Evolutionary conservation across 2,888 invertebrate species (phyloP).

Genomic region (Dorcus parallelipipedus): DNA sequence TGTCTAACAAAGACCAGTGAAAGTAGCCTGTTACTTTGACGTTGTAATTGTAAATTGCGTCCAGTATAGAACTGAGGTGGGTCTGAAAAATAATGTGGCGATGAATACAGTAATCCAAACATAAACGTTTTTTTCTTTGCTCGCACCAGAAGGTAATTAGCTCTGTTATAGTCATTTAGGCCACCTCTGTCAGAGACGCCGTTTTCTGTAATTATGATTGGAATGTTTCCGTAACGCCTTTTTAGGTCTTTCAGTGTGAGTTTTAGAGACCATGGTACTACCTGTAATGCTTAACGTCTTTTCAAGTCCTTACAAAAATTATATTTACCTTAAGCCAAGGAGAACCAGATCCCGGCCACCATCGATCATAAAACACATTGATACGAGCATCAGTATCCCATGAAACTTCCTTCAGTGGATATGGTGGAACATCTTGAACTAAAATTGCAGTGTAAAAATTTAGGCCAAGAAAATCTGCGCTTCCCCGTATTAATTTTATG

Average conservation of each 20-base stretch:
- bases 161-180: slow-evolving; percentile 8
- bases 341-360: slow-evolving; percentile 42
- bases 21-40: slow-evolving; percentile 62
- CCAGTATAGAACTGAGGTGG: slow-evolving; percentile 47
- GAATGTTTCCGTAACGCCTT: slow-evolving; percentile 6
- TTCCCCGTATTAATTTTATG: slow-evolving; percentile 54
- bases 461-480: slow-evolving; percentile 67
- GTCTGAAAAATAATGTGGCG: slow-evolving; percentile 20
- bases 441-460: slow-evolving; percentile 63
- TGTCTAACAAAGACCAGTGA: slow-evolving; percentile 73
- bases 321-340: slow-evolving; percentile 6
- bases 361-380: slow-evolving; percentile 1
- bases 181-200: slow-evolving; percentile 4
- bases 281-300: not conserved
- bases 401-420: not conserved
- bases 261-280: slow-evolving; percentile 7
- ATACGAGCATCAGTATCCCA: slow-evolving; percentile 8
- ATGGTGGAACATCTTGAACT: not conserved
- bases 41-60: slow-evolving; percentile 53
- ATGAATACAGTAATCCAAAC: not conserved
- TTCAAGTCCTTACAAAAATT: too few relatives aligned
- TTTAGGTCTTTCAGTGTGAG: slow-evolving; percentile 4
- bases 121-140: too few relatives aligned
- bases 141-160: slow-evolving; percentile 10
- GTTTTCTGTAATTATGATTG: slow-evolving; percentile 14